Conservation (phyloP, 2,113 vertebrate species). For the Periophthalmus modestus region DNA sequence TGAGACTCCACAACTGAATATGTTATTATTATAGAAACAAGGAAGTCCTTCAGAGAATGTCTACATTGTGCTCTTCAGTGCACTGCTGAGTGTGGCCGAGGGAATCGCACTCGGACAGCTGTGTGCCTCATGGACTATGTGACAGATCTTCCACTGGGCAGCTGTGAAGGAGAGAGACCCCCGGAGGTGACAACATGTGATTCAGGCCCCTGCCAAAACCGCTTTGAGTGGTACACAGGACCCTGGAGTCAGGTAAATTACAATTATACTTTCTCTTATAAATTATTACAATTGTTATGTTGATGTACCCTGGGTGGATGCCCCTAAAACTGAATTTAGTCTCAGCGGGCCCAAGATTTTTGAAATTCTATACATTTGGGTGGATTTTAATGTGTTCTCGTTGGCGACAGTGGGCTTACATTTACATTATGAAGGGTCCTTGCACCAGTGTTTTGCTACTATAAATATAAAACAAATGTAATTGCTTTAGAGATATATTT, state of each 20-base stretch:
- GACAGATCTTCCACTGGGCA: constrained; percentile 87
- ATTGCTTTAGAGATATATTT: too few relatives aligned
- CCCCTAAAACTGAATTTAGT: too few relatives aligned
- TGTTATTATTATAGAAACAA: not conserved
- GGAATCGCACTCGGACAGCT: constrained; percentile 80
- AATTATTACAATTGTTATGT: not conserved
- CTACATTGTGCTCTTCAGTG: constrained; percentile 74
- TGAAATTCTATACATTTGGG: too few relatives aligned
- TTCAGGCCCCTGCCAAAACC: constrained; percentile 82
- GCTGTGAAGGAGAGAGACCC: constrained; percentile 85
- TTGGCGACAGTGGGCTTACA: too few relatives aligned
- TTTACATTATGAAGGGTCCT: too few relatives aligned
- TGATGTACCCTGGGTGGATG: too few relatives aligned
- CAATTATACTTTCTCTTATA: not conserved
- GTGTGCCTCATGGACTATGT: constrained; percentile 87
- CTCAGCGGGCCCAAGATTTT: too few relatives aligned
- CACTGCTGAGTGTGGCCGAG: constrained; percentile 85
- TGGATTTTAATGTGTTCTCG: too few relatives aligned
- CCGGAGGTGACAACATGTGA: constrained; percentile 76
- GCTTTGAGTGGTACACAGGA: constrained; percentile 87
- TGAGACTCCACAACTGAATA: constrained; percentile 54
- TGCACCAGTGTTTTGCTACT: too few relatives aligned
- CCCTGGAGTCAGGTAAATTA: constrained; percentile 87
- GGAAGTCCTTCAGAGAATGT: not conserved
- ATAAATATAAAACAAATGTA: too few relatives aligned